phyloP scores from a whole-genome alignment of 2,113 vertebrate genomes.

The Archilochus colubris region DNA sequence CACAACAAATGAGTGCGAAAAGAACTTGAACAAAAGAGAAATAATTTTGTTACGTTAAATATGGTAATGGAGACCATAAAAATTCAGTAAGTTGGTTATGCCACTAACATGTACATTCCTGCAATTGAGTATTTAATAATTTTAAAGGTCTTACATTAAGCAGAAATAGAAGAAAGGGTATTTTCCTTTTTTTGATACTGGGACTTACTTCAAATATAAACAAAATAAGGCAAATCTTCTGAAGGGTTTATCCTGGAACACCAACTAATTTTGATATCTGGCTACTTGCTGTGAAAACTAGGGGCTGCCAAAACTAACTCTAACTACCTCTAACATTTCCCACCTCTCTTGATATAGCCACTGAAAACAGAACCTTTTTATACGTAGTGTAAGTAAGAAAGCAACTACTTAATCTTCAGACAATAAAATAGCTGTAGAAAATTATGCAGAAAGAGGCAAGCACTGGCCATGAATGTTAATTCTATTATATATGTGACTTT shows the following conservation, averaged over 20 bases:
- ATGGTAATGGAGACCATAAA: background rate
- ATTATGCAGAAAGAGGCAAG: background rate
- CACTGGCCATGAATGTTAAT: background rate
- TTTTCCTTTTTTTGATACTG: background rate
- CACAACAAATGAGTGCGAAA: background rate
- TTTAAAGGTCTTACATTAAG: background rate
- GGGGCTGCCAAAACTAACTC: background rate
- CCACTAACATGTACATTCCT: background rate
- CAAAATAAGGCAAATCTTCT: background rate
- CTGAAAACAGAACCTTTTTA: background rate
- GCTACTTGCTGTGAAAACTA: background rate
- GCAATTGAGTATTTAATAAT: background rate
- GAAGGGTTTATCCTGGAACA: background rate
- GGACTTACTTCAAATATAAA: background rate
- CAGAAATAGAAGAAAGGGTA: background rate
- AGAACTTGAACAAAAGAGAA: background rate
- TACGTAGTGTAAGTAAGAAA: background rate
- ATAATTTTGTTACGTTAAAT: background rate
- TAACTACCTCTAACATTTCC: background rate
- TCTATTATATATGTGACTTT: background rate
- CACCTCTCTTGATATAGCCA: background rate
- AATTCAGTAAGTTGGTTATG: background rate
- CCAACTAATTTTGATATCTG: background rate
- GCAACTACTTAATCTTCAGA: background rate
- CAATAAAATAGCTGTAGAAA: constrained; percentile 3